Conservation (phyloP, 2,888 invertebrate genomes). For the Copidosoma aretas region DNA sequence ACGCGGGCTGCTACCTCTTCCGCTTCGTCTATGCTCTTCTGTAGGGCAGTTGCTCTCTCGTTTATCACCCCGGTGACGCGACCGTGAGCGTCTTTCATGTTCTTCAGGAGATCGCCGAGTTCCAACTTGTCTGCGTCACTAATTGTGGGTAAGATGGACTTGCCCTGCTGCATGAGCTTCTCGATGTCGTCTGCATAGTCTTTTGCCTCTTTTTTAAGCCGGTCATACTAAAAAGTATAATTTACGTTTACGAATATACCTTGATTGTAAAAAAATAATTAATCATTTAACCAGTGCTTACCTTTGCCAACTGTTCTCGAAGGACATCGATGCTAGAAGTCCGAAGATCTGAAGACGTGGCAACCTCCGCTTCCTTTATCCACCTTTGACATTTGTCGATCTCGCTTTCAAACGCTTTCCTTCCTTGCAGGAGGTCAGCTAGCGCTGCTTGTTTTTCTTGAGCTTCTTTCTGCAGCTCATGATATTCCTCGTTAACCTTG, state of each 20-base stretch:
- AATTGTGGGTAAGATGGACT: conserved; percentile 78
- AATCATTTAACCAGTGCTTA: conserved; percentile 63
- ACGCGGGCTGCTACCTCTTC: conserved; percentile 82
- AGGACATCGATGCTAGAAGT: conserved; percentile 81
- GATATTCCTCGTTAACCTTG: conserved; percentile 75
- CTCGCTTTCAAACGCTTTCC: conserved; percentile 82
- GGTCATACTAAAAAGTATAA: conserved; percentile 68
- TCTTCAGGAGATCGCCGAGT: conserved; percentile 80
- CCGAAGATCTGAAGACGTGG: conserved; percentile 80
- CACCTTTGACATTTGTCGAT: conserved; percentile 84
- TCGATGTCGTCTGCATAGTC: conserved; percentile 75
- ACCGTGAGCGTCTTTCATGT: conserved; percentile 78
- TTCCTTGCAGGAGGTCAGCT: conserved; percentile 75
- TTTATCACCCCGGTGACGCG: conserved; percentile 77
- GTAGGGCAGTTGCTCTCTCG: conserved; percentile 76
- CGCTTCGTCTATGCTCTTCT: conserved; percentile 81
- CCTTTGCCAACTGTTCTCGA: conserved; percentile 85
- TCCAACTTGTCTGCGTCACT: conserved; percentile 86
- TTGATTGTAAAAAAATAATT: conserved; percentile 49
- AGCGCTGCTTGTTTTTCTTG: conserved; percentile 76
- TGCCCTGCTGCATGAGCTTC: conserved; percentile 80
- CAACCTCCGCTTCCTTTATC: conserved; percentile 89
- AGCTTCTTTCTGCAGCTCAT: conserved; percentile 75
- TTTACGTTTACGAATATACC: background rate
- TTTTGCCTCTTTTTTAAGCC: conserved; percentile 76